Evolutionary conservation across 1,140 invertebrate genomes (phyloP), one percentile per base, ranked within the genome.

Genomic region (silkworm (Bombyx mori)): DNA sequence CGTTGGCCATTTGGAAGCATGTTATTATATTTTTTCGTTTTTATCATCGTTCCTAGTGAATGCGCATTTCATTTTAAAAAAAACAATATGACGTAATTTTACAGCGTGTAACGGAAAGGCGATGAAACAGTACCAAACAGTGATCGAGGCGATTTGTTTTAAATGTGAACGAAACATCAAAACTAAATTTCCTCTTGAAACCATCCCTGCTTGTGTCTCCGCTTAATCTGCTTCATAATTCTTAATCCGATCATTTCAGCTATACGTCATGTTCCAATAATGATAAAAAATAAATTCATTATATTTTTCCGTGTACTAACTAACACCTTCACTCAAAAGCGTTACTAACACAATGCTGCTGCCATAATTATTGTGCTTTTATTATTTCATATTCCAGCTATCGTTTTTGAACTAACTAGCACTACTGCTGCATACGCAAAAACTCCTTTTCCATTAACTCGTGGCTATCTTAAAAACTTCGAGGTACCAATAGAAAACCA

Each of bases 31-130:
- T 45, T 35, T 54, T 44, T 58, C 54, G 58, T 56, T 22, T 56
- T 62, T 44, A 58, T 60, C 49, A 55, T 42, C 61, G 55, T 62
- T 66, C 42, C 58, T 69, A 73, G 69, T 79, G 71, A 70, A 78
- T 82, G 82, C 82, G 82, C 82, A 86, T 86, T 86, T 86, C 82
- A 86, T 86, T 84, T 82, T 62, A 63, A 65, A 56, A 10, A 56
- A 10, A 57, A 44, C 43, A 46, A 35, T 35, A 35, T 10, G 18
- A 56, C 44, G 35, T 18, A 47, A 47, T 10, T 10, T 47, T 10
- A 12, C n/a, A 47, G n/a, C 45, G 26, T 5, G 26, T 35, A 35
- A 35, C 26, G 26, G 26, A 35, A 35, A 35, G 26, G 26, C 26
- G 26, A 35, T 5, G 26, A 35, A 35, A 35, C 26, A 35, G 2